Conservation (phyloP, 2,888 invertebrate genomes). For the Julus scandinavius region DNA sequence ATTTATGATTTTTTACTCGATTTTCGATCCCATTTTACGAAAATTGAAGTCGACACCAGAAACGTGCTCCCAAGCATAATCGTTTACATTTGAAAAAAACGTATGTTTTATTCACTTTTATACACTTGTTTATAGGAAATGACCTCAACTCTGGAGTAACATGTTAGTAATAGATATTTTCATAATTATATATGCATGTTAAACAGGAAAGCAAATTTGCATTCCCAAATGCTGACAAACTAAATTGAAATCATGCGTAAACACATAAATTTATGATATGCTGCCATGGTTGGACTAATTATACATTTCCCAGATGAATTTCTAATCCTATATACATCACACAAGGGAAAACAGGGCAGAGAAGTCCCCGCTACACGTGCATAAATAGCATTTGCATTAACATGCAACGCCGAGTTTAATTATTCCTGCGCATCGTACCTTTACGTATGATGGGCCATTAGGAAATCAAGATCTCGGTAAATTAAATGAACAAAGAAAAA, state of each 20-base stretch:
- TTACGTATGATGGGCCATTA: no score
- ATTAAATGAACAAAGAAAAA: no score
- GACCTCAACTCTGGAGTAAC: background rate
- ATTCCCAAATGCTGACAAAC: background rate
- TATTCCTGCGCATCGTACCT: no score
- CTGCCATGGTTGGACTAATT: background rate
- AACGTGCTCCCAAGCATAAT: background rate
- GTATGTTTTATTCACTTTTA: background rate
- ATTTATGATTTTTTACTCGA: background rate
- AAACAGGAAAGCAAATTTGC: background rate
- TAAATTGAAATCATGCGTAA: background rate
- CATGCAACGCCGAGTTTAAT: no score
- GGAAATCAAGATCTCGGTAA: no score
- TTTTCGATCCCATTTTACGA: background rate
- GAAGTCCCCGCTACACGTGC: no score
- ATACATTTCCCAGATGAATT: conserved; percentile 13
- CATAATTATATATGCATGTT: background rate
- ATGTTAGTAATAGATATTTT: background rate
- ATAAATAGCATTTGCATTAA: no score
- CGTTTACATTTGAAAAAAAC: background rate
- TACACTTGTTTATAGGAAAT: background rate
- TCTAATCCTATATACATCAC: background rate
- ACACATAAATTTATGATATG: background rate
- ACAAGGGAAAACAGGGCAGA: background rate
- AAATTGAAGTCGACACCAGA: background rate